Evolutionary conservation across 2,888 invertebrate genomes (phyloP), one percentile per base, ranked within the genome.

Genomic region (Tiphia femorata): DNA sequence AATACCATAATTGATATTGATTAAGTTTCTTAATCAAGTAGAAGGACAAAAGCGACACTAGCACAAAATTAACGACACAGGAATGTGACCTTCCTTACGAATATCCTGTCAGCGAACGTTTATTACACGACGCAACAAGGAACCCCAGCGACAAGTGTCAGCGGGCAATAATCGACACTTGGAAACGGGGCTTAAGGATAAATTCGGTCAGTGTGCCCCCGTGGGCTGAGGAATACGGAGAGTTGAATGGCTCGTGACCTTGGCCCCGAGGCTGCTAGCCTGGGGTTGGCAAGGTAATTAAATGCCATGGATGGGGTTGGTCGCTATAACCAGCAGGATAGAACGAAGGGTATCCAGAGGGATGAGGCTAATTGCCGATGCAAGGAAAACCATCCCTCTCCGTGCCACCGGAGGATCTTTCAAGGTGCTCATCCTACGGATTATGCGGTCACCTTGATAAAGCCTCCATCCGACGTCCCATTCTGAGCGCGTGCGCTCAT

Each of bases 131-230:
- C n/a, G n/a, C n/a, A n/a, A n/a, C n/a, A n/a, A n/a, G n/a, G n/a
- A n/a, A n/a, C n/a, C n/a, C n/a, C n/a, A n/a, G n/a, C n/a, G n/a
- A n/a, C n/a, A n/a, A n/a, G n/a, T n/a, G n/a, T n/a, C n/a, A n/a
- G n/a, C n/a, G n/a, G n/a, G n/a, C n/a, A n/a, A n/a, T 6, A n/a
- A 70, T 70, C 64, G 62, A 69, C 58, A 60, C 57, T 62, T 43
- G 58, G 58, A 64, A 67, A 53, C 62, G 59, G 58, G 59, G 64
- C 58, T 72, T 64, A 65, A 72, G 69, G 64, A 68, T 77, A 76
- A 82, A 82, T 77, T 80, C 81, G 81, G 81, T 81, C 81, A 82
- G 81, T 81, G 79, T 80, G 79, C 77, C 79, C 67, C 70, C 65
- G 67, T 67, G 64, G 59, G 67, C 63, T 66, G 70, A 73, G 73